Base-by-base conservation (phyloP, 2,113 vertebrate genomes). In the Ailurus styani region DNA sequence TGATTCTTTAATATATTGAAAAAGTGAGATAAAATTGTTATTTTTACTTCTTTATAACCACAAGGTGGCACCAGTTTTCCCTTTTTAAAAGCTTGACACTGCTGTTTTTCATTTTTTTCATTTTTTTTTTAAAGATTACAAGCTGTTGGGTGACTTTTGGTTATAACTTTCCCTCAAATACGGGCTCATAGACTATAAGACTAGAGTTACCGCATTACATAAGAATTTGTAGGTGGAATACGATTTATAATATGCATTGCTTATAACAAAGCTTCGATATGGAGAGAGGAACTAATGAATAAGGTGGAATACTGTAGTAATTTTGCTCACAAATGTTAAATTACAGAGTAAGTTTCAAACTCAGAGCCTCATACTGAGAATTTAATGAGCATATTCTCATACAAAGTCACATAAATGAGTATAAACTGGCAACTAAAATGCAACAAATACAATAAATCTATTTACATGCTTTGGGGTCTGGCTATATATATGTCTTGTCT, bases 11-110 rank as follows among this genome's bases (percentile, higher is more conserved):
- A 75, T 14, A 75, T 29, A 25, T 42, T 50, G 77, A 79, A 29
- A 45, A 79, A 42, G 50, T 5, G 14, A 60, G 15, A 12, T 25
- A n/a, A 47, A 37, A 29, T 10, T 77, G 55, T 73, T 50, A 73
- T 23, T 83, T 68, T 81, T 81, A 42, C 15, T 23, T 60, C 18
- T 72, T 40, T 0, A 47, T 60, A 21, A 77, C 77, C 95, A 95
- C 83, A 79, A 95, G 95, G 73, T 79, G 91, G 90, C 86, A 52
- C 83, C 93, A 88, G 7, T 68, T 52, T 73, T 11, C 78, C 29
- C 25, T 73, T 85, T 78, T 57, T 68, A 66, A 68, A 84, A 42
- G 9, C 52, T 72, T 81, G 23, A 15, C 4, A 11, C 3, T 15
- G 7, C 57, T 45, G 23, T 57, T 83, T 94, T 91, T 34, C 27